phyloP scores from a whole-genome alignment of 1,140 invertebrate species.

The Metaphire vulgaris region DNA sequence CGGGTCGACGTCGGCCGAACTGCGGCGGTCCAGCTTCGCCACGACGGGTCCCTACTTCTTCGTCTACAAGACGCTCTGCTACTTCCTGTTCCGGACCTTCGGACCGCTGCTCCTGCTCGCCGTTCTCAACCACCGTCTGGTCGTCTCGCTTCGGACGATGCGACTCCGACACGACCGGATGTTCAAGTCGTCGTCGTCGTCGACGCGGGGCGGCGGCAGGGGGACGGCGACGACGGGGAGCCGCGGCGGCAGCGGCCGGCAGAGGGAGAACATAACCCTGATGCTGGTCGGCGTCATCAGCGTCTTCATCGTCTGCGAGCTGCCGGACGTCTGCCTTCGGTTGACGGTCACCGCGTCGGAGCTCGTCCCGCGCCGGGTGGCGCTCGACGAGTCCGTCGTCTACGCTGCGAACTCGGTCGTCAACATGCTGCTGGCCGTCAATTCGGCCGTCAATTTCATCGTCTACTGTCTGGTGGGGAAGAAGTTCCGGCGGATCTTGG shows the following conservation, averaged over 20 bases:
- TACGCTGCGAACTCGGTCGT: constrained; percentile 9
- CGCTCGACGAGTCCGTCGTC: background rate
- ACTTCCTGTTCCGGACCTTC: constrained; percentile 21
- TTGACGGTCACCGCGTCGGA: constrained; percentile 10
- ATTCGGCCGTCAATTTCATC: constrained; percentile 26
- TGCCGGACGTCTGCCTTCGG: constrained; percentile 25
- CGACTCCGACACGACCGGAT: constrained; percentile 6
- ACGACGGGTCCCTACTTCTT: constrained; percentile 17
- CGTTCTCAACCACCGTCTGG: constrained; percentile 15
- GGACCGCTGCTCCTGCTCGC: constrained; percentile 9
- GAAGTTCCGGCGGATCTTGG: constrained; percentile 26
- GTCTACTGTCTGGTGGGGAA: constrained; percentile 27
- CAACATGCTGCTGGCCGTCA: constrained; percentile 25
- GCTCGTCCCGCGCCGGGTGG: background rate
- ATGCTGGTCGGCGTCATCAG: constrained; percentile 28
- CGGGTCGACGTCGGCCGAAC: background rate
- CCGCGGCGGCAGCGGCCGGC: constrained; percentile 20
- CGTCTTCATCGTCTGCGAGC: constrained; percentile 26
- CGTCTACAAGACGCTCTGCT: constrained; percentile 24
- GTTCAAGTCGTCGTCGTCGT: background rate
- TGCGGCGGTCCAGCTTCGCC: background rate
- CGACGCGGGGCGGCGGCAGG: constrained; percentile 17
- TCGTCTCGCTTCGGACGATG: background rate
- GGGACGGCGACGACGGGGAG: constrained; percentile 21
- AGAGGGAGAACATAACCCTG: constrained; percentile 18